Percentiles rank a stretch among this genome's conserved stretches.
phyloP scores from a whole-genome alignment of 2,113 vertebrate species.

The Mesoclemmys tuberculata region DNA sequence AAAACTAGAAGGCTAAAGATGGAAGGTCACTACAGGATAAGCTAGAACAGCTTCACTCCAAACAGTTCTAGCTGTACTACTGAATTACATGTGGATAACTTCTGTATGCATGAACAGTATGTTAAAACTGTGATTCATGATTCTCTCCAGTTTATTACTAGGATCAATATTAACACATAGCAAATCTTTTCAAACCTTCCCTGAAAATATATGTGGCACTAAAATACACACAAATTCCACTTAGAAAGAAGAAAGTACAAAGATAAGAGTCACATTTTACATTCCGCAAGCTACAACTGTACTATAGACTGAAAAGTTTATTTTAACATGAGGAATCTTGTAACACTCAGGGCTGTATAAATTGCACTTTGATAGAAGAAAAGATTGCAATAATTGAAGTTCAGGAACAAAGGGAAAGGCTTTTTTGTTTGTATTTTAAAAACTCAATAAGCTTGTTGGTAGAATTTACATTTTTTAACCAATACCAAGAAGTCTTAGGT shows the following conservation, averaged over 20 bases:
- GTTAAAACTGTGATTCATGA: background rate
- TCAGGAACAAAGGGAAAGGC: background rate
- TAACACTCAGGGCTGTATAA: background rate
- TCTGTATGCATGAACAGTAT: background rate
- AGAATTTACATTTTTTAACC: background rate
- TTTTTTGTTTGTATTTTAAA: background rate
- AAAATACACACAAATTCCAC: background rate
- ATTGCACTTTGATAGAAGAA: background rate
- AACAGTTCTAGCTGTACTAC: conserved; percentile 26
- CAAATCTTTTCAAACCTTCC: background rate
- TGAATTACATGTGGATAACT: background rate
- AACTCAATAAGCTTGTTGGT: background rate
- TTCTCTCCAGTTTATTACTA: background rate
- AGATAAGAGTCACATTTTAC: background rate
- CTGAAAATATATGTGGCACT: background rate
- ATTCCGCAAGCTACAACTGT: background rate
- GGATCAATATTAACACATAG: background rate
- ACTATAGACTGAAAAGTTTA: background rate
- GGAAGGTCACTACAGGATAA: conserved; percentile 85
- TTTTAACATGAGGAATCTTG: background rate
- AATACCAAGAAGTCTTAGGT: background rate
- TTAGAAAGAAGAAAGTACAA: background rate
- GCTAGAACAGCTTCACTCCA: conserved; percentile 53
- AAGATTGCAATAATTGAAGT: background rate
- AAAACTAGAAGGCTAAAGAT: conserved; percentile 83